These are phyloP conservation scores for crab-eating macaque (Macaca fascicularis) DNA, from an alignment of 2,113 vertebrate species.

Conservation along the genomic window DNA sequence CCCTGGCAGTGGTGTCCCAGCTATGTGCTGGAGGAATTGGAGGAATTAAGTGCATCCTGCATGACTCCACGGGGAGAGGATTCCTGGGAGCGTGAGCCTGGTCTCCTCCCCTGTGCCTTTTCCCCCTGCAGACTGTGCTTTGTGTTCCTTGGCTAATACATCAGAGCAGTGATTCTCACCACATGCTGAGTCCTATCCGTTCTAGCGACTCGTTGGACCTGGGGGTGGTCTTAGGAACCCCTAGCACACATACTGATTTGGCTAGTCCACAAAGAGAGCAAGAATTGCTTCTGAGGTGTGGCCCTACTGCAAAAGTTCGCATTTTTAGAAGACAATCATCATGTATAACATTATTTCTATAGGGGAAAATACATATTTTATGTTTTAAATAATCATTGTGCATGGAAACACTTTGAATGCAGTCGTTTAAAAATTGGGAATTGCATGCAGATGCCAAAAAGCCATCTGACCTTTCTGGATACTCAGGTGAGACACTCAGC, in stretches of 20 bases:
- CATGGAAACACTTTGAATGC: not conserved
- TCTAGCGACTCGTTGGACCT: too few species aligned
- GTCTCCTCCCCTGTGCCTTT: not conserved
- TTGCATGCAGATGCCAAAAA: too few species aligned
- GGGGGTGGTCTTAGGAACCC: fast-evolving
- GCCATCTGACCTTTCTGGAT: not conserved
- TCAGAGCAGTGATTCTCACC: fast-evolving
- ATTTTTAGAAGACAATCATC: not conserved
- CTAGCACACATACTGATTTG: fast-evolving
- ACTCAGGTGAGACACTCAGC: not conserved
- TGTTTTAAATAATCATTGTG: not conserved
- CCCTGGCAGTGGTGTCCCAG: not conserved
- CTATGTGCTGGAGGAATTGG: fast-evolving
- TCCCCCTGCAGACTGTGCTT: not conserved
- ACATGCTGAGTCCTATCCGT: fast-evolving
- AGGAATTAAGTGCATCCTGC: fast-evolving
- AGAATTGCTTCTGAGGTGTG: fast-evolving
- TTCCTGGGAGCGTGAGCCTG: not conserved
- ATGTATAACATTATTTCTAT: fast-evolving
- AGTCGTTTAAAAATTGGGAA: not conserved
- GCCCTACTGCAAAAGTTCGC: fast-evolving
- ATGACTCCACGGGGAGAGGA: not conserved
- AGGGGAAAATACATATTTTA: too few species aligned
- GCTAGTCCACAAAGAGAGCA: too few species aligned
- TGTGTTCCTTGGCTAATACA: fast-evolving